Base-by-base conservation (phyloP, 2,113 vertebrate species). In the Dryoscopus gambensis region DNA sequence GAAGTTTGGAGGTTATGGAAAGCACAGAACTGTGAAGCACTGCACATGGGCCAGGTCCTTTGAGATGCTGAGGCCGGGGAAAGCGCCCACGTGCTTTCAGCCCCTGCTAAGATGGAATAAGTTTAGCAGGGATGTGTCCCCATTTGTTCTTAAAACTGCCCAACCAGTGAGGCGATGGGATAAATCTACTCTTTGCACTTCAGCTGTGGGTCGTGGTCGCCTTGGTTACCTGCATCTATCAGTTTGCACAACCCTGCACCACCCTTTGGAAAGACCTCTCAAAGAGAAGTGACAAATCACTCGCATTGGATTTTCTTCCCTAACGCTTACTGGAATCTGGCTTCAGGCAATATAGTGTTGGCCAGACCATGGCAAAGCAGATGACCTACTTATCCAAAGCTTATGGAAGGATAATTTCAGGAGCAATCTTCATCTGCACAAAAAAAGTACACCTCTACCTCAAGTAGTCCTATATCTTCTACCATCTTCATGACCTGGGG, bases 81-180 rank as follows among this genome's bases (percentile, higher is more conserved):
- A 69, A 0, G 1, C 46, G 39, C 22, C 33, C 37, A 37, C 0
- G 0, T 23, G 55, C 39, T 52, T 77, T 44, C 53, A 18, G 55
- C 11, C 22, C 33, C 8, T 46, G 22, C 33, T 69, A 60, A 53
- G 7, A 39, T 46, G 39, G 73, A 69, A 52, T 23, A 60, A 87
- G 15, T 33, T 37, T 37, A 60, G 63, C 39, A 78, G 10, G 12
- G 28, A 46, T 53, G 44, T 28, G 39, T 28, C 39, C 18, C 33
- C 46, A 19, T 5, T 33, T 53, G 47, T 10, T 46, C 69, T 39
- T n/a, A 12, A 69, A 69, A 62, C 28, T 18, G 52, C 44, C 23
- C 53, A 77, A 15, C 23, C 33, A 53, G 15, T 1, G 1, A 78
- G 33, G 39, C n/a, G 64, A 60, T 5, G 28, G 55, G 33, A 60